Base-by-base conservation (phyloP, 1,140 invertebrate species). In the Drosophila pandora region DNA sequence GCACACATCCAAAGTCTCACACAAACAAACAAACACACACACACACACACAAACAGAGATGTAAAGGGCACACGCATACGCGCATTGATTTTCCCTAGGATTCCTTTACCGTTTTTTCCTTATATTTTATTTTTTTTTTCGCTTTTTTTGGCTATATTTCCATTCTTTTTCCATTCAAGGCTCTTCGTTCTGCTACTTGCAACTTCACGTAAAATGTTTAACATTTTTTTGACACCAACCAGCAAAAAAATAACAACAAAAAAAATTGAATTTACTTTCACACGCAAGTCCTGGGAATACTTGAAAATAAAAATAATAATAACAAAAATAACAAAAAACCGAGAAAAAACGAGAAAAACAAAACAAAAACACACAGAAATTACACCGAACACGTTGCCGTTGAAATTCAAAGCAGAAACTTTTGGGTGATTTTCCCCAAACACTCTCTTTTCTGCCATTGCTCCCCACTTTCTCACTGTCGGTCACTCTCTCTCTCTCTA, bases 281-380 rank as follows among this genome's bases (percentile, higher is more conserved):
- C 82, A 85, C 82, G 82, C 83, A 80, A 85, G 34, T 82, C 87
- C 78, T 76, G 87, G 76, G 82, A 76, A 82, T 82, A 87, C 73
- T 70, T 64, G 5, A 67, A 54, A 37, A 64, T 17, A 43, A 70
- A 69, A 69, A 59, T 52, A 43, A 43, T 28, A 32, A 55, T 37
- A 37, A 13, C 37, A 43, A 22, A 22, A 54, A 37, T 10, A 23
- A 69, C 37, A 55, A 48, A 13, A 62, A 59, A 13, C 23, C 13
- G 28, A 52, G 56, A 17, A 17, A 17, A 17, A 55, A 34, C 4
- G 7, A 8, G 22, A 45, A 64, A 57, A 70, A 70, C 53, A 65
- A 71, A 72, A 67, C 61, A 55, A 37, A 37, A 37, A 76, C 63
- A 79, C 49, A 64, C 41, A 65, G 25, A 58, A 77, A 60, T 57